phyloP scores from a whole-genome alignment of 2,113 vertebrate species.

The Cercopithecus mona region DNA sequence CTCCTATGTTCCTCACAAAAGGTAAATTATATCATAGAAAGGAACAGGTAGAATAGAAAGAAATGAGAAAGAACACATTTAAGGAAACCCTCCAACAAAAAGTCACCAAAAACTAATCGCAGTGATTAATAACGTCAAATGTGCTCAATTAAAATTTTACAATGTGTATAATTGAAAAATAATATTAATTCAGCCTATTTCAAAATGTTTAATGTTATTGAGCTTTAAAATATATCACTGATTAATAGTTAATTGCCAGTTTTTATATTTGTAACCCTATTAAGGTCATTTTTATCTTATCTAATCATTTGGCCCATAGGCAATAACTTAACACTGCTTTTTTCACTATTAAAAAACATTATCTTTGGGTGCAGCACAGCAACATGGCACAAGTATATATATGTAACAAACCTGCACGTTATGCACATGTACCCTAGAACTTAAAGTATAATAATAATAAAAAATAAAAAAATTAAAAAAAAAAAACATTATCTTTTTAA shows the following conservation, averaged over 20 bases:
- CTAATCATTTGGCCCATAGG: background rate
- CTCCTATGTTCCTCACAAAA: background rate
- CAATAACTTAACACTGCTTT: background rate
- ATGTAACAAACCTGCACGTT: too few relatives aligned
- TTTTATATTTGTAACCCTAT: background rate
- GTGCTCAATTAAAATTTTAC: background rate
- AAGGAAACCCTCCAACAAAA: conserved; percentile 32
- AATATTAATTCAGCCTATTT: background rate
- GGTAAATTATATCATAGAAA: background rate
- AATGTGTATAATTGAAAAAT: background rate
- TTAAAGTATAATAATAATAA: too few relatives aligned
- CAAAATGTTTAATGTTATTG: conserved; percentile 8
- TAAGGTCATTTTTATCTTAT: background rate
- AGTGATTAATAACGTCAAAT: background rate
- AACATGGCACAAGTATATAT: too few relatives aligned
- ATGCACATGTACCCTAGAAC: too few relatives aligned
- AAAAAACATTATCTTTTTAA: background rate
- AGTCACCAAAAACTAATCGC: background rate
- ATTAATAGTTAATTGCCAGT: background rate
- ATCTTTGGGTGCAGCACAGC: too few relatives aligned
- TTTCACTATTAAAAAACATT: background rate
- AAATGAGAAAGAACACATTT: conserved; percentile 50
- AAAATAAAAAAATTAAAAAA: too few relatives aligned
- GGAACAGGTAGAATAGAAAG: background rate
- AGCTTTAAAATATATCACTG: background rate